phyloP scores from a whole-genome alignment of 2,113 vertebrate genomes.

The Puffinus mauretanicus region DNA sequence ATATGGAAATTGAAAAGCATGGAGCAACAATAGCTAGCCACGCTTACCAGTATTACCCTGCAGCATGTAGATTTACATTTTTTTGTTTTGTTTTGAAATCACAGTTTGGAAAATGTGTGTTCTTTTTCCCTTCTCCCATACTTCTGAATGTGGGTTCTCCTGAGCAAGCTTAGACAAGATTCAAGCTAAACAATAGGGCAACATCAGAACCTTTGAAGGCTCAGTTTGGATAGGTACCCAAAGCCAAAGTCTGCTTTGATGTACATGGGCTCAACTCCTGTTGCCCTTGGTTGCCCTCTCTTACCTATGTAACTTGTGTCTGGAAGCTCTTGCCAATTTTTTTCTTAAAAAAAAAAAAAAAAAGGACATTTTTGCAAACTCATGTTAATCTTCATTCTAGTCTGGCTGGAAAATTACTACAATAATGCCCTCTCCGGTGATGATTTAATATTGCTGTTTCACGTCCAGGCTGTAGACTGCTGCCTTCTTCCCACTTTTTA shows the following conservation, averaged over 20 bases:
- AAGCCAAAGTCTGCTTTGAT: slow-evolving; percentile 55
- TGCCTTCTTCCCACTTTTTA: background rate
- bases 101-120: slow-evolving; percentile 47
- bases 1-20: slow-evolving; percentile 55
- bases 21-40: slow-evolving; percentile 56
- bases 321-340: slow-evolving; percentile 16
- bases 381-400: slow-evolving; percentile 28
- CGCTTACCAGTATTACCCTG: slow-evolving; percentile 59
- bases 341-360: background rate
- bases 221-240: slow-evolving; percentile 51
- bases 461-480: background rate
- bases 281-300: slow-evolving; percentile 63
- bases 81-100: slow-evolving; percentile 67
- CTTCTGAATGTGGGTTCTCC: slow-evolving; percentile 51
- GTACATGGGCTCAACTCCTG: slow-evolving; percentile 43
- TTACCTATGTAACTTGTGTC: slow-evolving; percentile 52
- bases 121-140: slow-evolving; percentile 50
- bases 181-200: slow-evolving; percentile 48
- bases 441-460: background rate
- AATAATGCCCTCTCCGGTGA: background rate
- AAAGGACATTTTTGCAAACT: slow-evolving; percentile 41
- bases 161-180: slow-evolving; percentile 64
- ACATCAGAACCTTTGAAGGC: slow-evolving; percentile 66
- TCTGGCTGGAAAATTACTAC: slow-evolving; percentile 20
- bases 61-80: slow-evolving; percentile 62